Evolutionary conservation across 37 sponge, comb jelly and placozoan species (phyloP).

Genomic region (Aplysina aerophoba): DNA sequence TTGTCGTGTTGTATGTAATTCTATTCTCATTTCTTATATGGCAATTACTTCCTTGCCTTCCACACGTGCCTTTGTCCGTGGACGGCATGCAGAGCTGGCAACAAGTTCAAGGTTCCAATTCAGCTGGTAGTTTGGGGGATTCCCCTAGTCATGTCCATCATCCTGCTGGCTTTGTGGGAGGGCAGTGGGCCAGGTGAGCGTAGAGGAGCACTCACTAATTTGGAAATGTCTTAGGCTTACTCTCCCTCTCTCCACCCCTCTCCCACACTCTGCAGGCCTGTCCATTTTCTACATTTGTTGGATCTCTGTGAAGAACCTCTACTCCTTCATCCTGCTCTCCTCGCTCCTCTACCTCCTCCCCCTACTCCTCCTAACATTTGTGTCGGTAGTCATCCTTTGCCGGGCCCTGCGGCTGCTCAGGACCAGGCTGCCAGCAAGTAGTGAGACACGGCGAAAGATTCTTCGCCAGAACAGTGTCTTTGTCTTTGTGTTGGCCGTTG

Average conservation of each 20-base stretch:
- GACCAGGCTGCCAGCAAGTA: slow-evolving; percentile 52
- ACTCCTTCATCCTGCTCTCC: slow-evolving; percentile 24
- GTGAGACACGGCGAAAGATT: slow-evolving; percentile 66
- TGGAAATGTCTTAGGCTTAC: too few species aligned
- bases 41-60: too few species aligned
- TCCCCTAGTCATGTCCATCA: slow-evolving; percentile 12
- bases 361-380: slow-evolving; percentile 44
- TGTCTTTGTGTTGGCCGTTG: slow-evolving; percentile 63
- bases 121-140: slow-evolving; percentile 35
- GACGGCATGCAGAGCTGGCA: neutral
- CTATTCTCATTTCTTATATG: too few species aligned
- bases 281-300: slow-evolving; percentile 91
- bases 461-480: slow-evolving; percentile 65
- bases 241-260: neutral
- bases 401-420: slow-evolving; percentile 43
- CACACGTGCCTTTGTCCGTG: neutral
- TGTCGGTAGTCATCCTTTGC: slow-evolving; percentile 51
- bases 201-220: neutral
- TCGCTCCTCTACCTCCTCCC: slow-evolving; percentile 67
- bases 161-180: neutral
- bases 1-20: too few species aligned
- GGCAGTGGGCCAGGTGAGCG: slow-evolving; percentile 17
- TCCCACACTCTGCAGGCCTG: slow-evolving; percentile 42
- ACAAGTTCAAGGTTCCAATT: neutral
- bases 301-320: slow-evolving; percentile 45